These are phyloP conservation scores for Habroteleia sp. DNA, from an alignment of 2,888 invertebrate species.

Conservation along the genomic window DNA sequence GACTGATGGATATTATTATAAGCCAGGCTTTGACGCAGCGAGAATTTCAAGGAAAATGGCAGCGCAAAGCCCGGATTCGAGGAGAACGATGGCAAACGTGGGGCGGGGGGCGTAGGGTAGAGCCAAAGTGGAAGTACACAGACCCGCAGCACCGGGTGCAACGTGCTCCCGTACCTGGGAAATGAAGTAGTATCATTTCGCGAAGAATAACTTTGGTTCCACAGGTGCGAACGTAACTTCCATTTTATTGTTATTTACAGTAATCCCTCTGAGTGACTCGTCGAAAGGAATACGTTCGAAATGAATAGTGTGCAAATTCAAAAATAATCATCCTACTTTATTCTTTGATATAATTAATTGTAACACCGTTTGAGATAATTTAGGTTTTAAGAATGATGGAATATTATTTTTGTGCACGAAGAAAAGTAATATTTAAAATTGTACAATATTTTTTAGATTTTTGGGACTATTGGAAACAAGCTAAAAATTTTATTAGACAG, in stretches of 20 bases:
- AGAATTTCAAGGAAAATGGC: conserved; percentile 53
- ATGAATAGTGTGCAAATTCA: too few relatives aligned
- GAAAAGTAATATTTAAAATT: too few relatives aligned
- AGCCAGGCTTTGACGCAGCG: conserved; percentile 49
- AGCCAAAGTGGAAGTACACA: background rate
- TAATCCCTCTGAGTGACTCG: conserved; percentile 9
- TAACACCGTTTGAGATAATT: too few relatives aligned
- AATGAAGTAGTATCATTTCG: conserved; percentile 12
- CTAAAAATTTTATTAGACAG: too few relatives aligned
- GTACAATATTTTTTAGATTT: too few relatives aligned
- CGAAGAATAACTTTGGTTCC: background rate
- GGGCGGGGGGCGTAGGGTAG: background rate
- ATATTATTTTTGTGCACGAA: too few relatives aligned
- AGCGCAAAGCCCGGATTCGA: conserved; percentile 44
- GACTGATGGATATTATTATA: conserved; percentile 64
- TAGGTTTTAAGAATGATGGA: too few relatives aligned
- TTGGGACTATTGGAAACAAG: too few relatives aligned
- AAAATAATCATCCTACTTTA: too few relatives aligned
- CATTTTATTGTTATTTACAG: conserved; percentile 8
- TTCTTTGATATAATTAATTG: too few relatives aligned
- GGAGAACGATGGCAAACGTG: conserved; percentile 35
- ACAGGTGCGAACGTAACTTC: conserved; percentile 18
- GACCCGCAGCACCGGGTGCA: background rate
- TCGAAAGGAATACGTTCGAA: conserved; percentile 14
- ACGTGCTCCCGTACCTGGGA: conserved; percentile 4